Evolutionary conservation across 1,140 invertebrate species (phyloP).

Genomic region (Piezodorus guildinii): DNA sequence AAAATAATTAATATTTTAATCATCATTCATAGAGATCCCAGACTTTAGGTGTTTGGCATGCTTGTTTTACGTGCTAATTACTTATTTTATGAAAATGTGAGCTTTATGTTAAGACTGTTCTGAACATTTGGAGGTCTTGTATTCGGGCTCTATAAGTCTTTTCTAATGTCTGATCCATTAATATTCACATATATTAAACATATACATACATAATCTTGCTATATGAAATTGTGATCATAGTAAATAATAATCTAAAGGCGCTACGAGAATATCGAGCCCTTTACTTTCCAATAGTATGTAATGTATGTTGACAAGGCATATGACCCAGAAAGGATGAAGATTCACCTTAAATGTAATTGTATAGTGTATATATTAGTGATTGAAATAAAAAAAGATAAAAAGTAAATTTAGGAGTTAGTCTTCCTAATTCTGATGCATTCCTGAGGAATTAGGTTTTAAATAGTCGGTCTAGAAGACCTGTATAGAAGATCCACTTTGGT

Average conservation of each 20-base stretch:
- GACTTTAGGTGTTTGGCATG: too few relatives aligned
- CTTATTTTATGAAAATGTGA: not conserved
- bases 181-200: not conserved
- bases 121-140: not conserved
- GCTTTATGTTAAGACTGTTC: too few relatives aligned
- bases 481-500: slow-evolving; percentile 1
- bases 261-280: slow-evolving; percentile 5
- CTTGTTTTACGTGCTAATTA: too few relatives aligned
- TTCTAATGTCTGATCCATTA: too few relatives aligned
- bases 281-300: slow-evolving; percentile 3
- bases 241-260: not conserved
- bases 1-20: not conserved
- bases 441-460: too few relatives aligned
- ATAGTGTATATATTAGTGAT: slow-evolving; percentile 5
- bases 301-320: slow-evolving; percentile 14
- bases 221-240: not conserved
- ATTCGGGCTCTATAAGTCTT: not conserved
- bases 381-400: not conserved
- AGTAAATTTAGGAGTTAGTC: not conserved
- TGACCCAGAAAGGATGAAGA: slow-evolving; percentile 1
- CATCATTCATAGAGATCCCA: too few relatives aligned
- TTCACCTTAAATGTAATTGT: slow-evolving; percentile 1
- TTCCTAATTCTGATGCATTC: too few relatives aligned
- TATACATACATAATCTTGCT: not conserved
- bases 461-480: not conserved